Base-by-base conservation (phyloP, 1,140 invertebrate genomes). In the Diachasma alloeum region DNA sequence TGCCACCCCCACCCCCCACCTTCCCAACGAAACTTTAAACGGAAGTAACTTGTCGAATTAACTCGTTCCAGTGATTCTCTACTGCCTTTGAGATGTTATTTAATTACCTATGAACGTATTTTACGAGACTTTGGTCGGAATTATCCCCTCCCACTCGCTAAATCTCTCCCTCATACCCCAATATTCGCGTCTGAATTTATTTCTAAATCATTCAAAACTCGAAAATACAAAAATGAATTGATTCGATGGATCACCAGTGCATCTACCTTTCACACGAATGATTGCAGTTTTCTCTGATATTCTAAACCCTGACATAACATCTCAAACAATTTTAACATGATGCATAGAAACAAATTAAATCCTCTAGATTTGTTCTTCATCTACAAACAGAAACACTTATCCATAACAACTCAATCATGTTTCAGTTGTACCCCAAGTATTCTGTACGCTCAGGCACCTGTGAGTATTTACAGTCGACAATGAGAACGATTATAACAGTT, bases 381-480 rank as follows among this genome's bases (percentile, higher is more conserved):
- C 15, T 19, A 17, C 2, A 19, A 67, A 36, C 3, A 13, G 9
- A n/a, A 67, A 24, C 22, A 67, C 2, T 31, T 31, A 9, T 22
- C 3, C n/a, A 56, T 15, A 13, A 10, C 44, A 53, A 9, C 5
- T 72, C n/a, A 53, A 72, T 48, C 37, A 19, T 48, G 22, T 56
- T n/a, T 36, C 26, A 15, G 36, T 17, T 56, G 80, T 83, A 84
- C 81, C 72, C 72, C 81, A 84, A 84, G 80, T 83, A 83, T 81
- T 84, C 82, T 82, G 83, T 81, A 84, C 82, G 81, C 78, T 87
- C 84, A 88, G 86, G 86, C 87, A 88, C 85, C 86, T 86, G 87
- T 87, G 85, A 88, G 84, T 88, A 88, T 88, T 88, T 87, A 87
- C 86, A 88, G 85, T 85, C 80, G 74, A 76, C 24, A 71, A 76